phyloP scores from a whole-genome alignment of 2,797 vertebrate species.

The Falco berigora region DNA sequence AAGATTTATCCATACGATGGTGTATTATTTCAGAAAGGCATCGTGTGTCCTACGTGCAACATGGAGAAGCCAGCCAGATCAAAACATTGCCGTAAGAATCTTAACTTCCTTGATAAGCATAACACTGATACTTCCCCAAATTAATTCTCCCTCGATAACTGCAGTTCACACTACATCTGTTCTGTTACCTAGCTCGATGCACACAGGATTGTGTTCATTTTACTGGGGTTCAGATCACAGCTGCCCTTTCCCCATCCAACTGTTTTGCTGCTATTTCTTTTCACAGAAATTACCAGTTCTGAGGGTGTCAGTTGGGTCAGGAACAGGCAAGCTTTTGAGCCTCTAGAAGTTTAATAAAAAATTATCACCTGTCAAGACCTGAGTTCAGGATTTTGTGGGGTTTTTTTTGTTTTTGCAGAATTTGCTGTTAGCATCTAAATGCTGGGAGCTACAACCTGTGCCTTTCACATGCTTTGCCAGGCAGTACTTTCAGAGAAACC shows the following conservation, averaged over 20 bases:
- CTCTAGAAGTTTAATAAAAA: background rate
- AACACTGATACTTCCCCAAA: background rate
- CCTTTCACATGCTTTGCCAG: background rate
- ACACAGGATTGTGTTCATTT: background rate
- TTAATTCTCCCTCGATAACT: background rate
- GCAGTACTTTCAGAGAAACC: background rate
- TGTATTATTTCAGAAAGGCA: conserved; percentile 79
- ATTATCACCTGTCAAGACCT: background rate
- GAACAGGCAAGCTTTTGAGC: background rate
- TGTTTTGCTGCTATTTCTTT: background rate
- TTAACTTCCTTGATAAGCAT: accelerated
- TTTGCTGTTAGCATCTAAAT: background rate
- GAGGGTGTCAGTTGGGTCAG: background rate
- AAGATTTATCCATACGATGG: conserved; percentile 83
- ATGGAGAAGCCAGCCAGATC: conserved; percentile 89
- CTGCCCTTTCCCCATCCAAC: background rate
- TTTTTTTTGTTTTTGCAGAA: background rate
- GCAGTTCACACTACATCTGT: background rate
- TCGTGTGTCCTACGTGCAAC: conserved; percentile 80
- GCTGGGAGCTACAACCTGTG: background rate
- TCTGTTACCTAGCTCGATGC: background rate
- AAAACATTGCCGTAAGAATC: conserved; percentile 90
- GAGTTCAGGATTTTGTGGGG: background rate
- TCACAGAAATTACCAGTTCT: background rate
- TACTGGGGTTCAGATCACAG: background rate